phyloP scores from a whole-genome alignment of 2,797 vertebrate species.

The Sebastes hubbsi region DNA sequence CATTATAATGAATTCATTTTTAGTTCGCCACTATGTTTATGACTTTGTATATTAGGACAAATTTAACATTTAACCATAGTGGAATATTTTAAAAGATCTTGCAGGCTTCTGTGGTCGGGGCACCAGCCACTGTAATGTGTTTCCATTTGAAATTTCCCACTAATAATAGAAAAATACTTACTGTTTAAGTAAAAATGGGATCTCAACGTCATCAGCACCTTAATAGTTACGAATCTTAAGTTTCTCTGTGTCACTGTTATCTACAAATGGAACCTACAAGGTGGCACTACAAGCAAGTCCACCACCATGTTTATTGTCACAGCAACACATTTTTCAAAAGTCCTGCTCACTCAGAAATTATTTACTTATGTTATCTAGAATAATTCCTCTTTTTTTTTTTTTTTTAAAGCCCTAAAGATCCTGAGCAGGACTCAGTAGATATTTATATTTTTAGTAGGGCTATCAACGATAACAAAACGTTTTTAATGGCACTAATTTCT shows the following conservation, averaged over 20 bases:
- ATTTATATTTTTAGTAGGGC: neutral
- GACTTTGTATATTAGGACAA: neutral
- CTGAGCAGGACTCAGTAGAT: neutral
- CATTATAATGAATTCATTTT: neutral
- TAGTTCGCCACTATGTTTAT: neutral
- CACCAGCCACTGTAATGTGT: neutral
- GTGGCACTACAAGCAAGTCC: neutral
- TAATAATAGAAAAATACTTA: neutral
- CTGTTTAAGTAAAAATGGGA: neutral
- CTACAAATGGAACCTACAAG: neutral
- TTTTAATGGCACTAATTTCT: too few relatives aligned
- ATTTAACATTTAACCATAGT: neutral
- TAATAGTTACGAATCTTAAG: neutral
- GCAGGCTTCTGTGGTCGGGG: neutral
- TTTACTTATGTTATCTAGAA: neutral
- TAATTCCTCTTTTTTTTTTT: rapidly evolving
- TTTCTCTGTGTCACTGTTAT: neutral
- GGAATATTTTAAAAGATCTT: neutral
- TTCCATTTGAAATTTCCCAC: neutral
- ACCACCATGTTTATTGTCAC: neutral
- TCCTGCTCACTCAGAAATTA: neutral
- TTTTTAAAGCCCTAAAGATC: neutral
- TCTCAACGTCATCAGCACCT: neutral
- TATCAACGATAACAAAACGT: too few relatives aligned
- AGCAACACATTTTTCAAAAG: neutral